These are phyloP conservation scores for Teleogryllus occipitalis DNA, from an alignment of 1,140 invertebrate genomes.

Conservation along the genomic window DNA sequence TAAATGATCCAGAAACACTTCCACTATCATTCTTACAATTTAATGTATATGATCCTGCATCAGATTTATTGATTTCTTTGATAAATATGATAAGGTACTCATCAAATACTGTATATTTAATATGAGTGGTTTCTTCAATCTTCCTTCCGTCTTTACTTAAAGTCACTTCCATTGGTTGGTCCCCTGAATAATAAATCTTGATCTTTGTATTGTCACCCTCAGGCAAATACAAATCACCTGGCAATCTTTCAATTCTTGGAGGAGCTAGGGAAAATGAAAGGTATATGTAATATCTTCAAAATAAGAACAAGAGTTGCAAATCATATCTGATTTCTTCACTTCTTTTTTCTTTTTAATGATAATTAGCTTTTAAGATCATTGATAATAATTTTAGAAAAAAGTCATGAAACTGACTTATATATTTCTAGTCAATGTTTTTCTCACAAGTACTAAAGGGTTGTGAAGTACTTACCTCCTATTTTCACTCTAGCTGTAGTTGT, in stretches of 20 bases:
- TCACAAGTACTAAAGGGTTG: neutral
- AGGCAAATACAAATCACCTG: constrained; percentile 78
- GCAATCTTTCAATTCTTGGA: constrained; percentile 87
- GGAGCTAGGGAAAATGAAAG: constrained; percentile 50
- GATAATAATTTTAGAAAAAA: neutral
- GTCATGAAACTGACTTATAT: neutral
- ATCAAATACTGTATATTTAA: constrained; percentile 92
- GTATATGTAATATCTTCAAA: constrained; percentile 17
- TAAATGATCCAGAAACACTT: constrained; percentile 70
- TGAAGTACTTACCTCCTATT: constrained; percentile 64
- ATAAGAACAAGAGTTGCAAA: neutral
- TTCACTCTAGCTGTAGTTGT: constrained; percentile 77
- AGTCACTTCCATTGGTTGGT: constrained; percentile 80
- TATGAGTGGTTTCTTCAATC: constrained; percentile 63
- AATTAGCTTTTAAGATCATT: neutral
- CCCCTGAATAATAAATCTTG: constrained; percentile 87
- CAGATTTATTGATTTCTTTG: constrained; percentile 73
- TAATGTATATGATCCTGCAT: constrained; percentile 78
- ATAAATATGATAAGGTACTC: constrained; percentile 92
- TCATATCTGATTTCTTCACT: neutral
- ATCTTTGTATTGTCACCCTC: constrained; percentile 93
- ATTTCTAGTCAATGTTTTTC: neutral
- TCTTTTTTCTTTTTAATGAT: neutral
- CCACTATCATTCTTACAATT: constrained; percentile 89
- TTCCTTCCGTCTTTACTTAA: constrained; percentile 74